Base-by-base conservation (phyloP, 2,888 invertebrate genomes). In the Tiliacea citrago region DNA sequence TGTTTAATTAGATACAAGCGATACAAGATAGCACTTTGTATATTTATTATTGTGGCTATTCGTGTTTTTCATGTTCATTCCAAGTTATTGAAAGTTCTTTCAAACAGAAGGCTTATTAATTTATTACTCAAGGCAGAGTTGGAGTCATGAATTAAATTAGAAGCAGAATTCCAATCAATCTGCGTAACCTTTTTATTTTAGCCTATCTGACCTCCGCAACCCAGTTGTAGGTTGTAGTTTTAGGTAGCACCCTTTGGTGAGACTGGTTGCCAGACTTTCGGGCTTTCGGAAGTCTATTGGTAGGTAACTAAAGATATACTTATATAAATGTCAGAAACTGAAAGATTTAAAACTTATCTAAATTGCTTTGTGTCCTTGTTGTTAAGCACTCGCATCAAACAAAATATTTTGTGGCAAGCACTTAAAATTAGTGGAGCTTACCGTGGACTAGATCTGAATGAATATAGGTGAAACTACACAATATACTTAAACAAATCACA, bases 1-100 rank as follows among this genome's bases (percentile, higher is more conserved):
- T 84, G 88, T 90, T 91, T 91, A 91, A 93, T 93, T 92, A 91
- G 88, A 89, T 90, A 85, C 83, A 77, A 81, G 74, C 77, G 81
- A 77, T 79, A 84, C 69, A 71, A 83, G 77, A 77, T 85, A 81
- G 70, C 70, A 67, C 53, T 75, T 68, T 73, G 73, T 63, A 68
- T 76, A 68, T 77, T 83, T 75, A 79, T 69, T 79, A 66, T 81
- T 73, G 75, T 78, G 68, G 74, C 47, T 65, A 67, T 61, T 70
- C 35, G 29, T 63, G 57, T 66, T 73, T 39, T 74, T 65, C 29
- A 53, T 65, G 68, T 67, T 29, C 12, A 61, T 53, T 35, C 0
- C 13, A 51, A 21, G 9, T 35, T 35, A n/a, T 39, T 39, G 7
- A n/a, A 12, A 39, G 7, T 16, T n/a, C 3, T 16, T 57, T 42